phyloP scores from a whole-genome alignment of 2,797 vertebrate genomes.

The Naso thynnoides region DNA sequence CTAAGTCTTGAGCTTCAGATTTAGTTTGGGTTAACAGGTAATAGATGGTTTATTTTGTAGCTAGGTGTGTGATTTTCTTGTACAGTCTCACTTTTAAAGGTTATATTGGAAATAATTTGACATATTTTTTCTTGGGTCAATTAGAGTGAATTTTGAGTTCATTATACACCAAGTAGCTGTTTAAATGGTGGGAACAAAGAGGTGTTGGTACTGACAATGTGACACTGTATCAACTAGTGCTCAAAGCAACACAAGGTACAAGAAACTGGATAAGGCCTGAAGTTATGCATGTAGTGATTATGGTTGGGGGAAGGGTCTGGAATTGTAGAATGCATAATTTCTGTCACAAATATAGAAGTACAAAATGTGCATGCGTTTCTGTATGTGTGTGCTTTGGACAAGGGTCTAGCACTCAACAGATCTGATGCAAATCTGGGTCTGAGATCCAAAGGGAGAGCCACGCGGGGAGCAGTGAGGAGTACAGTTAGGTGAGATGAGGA shows the following conservation, averaged over 20 bases:
- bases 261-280: background rate
- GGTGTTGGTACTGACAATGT: background rate
- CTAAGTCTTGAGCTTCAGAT: background rate
- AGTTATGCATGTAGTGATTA: background rate
- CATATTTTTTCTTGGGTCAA: background rate
- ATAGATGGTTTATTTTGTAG: background rate
- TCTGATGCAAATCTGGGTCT: background rate
- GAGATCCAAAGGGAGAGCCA: constrained; percentile 39
- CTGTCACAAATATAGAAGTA: constrained; percentile 40
- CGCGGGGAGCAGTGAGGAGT: constrained; percentile 23
- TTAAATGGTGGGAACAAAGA: background rate
- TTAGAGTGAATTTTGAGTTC: background rate
- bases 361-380: constrained; percentile 8
- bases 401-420: constrained; percentile 29
- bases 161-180: background rate
- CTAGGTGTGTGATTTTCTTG: background rate
- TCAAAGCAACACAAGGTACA: background rate
- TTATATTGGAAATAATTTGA: background rate
- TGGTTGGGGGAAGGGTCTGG: background rate
- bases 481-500: background rate
- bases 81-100: background rate
- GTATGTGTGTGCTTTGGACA: constrained; percentile 12
- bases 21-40: background rate
- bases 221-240: background rate
- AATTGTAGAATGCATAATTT: background rate